phyloP scores from a whole-genome alignment of 2,888 invertebrate genomes.

The Leptarthrus brevirostris region DNA sequence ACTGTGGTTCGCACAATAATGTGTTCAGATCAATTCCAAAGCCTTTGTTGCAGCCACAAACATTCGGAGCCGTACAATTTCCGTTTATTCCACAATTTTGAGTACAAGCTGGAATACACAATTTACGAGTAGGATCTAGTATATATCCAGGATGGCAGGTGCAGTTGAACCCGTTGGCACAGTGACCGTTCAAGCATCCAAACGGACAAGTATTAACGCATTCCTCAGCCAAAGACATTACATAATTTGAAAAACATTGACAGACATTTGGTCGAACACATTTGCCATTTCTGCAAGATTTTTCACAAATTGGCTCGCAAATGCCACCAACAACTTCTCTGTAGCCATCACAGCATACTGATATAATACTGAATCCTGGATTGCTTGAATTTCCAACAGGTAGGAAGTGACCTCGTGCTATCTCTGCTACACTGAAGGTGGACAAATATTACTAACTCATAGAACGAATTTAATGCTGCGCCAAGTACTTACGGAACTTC shows the following conservation, averaged over 20 bases:
- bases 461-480: no score
- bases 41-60: conserved; percentile 64
- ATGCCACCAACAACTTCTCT: conserved; percentile 56
- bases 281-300: conserved; percentile 63
- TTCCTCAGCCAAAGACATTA: conserved; percentile 62
- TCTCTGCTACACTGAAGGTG: not conserved
- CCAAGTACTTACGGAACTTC: conserved; percentile 30
- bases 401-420: conserved; percentile 2
- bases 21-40: conserved; percentile 59
- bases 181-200: conserved; percentile 73
- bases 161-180: conserved; percentile 72
- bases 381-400: conserved; percentile 67
- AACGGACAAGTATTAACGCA: conserved; percentile 64
- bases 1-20: conserved; percentile 61
- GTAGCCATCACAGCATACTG: conserved; percentile 80
- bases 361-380: conserved; percentile 73
- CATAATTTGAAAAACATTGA: conserved; percentile 64
- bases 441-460: no score
- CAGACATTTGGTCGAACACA: conserved; percentile 66
- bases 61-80: conserved; percentile 62
- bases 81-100: conserved; percentile 61
- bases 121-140: conserved; percentile 68
- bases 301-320: conserved; percentile 62
- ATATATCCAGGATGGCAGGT: conserved; percentile 74
- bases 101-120: conserved; percentile 73